A percentile compares a stretch with the other conserved stretches of the same genome.
These are phyloP conservation scores for Charadrius vociferus DNA, from an alignment of 2,113 vertebrate genomes.

Conservation along the genomic window DNA sequence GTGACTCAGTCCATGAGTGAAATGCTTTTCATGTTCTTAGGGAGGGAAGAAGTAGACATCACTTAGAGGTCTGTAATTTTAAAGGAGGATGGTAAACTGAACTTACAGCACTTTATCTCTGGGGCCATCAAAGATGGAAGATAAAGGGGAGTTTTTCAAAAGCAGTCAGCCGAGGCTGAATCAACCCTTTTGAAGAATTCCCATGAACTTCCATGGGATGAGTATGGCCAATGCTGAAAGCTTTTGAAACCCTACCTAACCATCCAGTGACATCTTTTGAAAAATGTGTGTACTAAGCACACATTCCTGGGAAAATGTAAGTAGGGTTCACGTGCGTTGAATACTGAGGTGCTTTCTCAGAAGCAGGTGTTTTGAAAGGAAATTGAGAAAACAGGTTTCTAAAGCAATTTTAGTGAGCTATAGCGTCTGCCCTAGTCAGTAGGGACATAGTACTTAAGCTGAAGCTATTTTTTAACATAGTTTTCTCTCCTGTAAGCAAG, in stretches of 20 bases:
- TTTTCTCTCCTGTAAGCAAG: background rate
- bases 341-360: background rate
- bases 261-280: constrained; percentile 33
- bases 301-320: constrained; percentile 28
- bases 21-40: background rate
- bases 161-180: constrained; percentile 9
- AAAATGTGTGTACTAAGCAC: constrained; percentile 41
- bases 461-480: background rate
- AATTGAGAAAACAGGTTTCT: background rate
- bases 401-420: background rate
- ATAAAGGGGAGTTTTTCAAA: constrained; percentile 39
- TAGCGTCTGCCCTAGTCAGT: background rate
- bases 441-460: background rate
- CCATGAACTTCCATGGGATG: constrained; percentile 18
- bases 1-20: background rate
- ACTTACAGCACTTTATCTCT: constrained; percentile 12
- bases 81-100: background rate
- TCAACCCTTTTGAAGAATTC: constrained; percentile 17
- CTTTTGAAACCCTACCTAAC: constrained; percentile 50
- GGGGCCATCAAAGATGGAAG: background rate
- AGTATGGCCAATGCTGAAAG: constrained; percentile 14
- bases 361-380: constrained; percentile 21
- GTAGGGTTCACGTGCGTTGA: background rate
- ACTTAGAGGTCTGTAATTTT: background rate
- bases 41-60: background rate